These are phyloP conservation scores for Athetis lepigone DNA, from an alignment of 2,888 invertebrate genomes.

Conservation along the genomic window DNA sequence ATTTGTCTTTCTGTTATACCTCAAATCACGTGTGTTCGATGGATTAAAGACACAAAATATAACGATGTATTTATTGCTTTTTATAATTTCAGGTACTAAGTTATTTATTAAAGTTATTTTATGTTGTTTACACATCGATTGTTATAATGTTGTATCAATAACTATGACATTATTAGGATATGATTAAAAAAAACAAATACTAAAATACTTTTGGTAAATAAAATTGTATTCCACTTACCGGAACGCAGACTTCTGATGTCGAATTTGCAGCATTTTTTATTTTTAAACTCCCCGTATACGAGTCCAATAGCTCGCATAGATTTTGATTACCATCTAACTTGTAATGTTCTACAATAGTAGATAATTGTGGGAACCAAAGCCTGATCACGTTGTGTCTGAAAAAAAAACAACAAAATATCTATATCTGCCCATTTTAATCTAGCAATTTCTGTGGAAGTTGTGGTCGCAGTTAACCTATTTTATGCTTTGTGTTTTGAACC, in stretches of 20 bases:
- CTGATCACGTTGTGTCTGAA: conserved; percentile 73
- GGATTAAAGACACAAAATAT: too few relatives aligned
- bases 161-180: too few relatives aligned
- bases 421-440: conserved; percentile 35
- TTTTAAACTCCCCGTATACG: conserved; percentile 67
- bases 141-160: too few relatives aligned
- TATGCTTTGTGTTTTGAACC: background rate
- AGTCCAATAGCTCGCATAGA: conserved; percentile 71
- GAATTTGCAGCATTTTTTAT: conserved; percentile 37
- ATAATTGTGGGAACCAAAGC: conserved; percentile 79
- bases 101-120: too few relatives aligned
- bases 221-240: conserved; percentile 69
- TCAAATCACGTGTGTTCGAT: too few relatives aligned
- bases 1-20: too few relatives aligned
- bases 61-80: too few relatives aligned
- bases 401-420: conserved; percentile 25
- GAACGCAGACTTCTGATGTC: conserved; percentile 66
- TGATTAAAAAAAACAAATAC: too few relatives aligned
- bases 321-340: conserved; percentile 63
- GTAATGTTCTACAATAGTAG: conserved; percentile 75
- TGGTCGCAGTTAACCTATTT: background rate
- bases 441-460: conserved; percentile 42
- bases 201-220: background rate
- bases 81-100: too few relatives aligned
- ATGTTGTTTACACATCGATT: too few relatives aligned